Conservation (phyloP, 2,888 invertebrate genomes). For the Cheilosia soror region DNA sequence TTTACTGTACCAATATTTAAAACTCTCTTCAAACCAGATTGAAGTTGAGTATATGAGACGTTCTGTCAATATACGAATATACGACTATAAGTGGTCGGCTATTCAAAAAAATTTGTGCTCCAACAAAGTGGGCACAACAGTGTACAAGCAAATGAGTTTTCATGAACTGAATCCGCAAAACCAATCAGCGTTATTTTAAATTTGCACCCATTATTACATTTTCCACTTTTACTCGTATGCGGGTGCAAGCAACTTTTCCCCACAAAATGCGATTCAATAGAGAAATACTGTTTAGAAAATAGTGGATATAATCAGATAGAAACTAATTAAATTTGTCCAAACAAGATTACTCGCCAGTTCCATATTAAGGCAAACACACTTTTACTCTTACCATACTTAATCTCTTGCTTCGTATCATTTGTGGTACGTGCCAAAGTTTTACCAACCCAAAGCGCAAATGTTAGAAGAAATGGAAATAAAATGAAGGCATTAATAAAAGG, state of each 20-base stretch:
- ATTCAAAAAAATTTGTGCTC: too few species aligned
- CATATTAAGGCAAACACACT: background rate
- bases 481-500: conserved; percentile 5
- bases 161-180: background rate
- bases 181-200: conserved; percentile 23
- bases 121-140: background rate
- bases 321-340: conserved; percentile 12
- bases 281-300: background rate
- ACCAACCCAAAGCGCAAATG: background rate
- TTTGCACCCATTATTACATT: background rate
- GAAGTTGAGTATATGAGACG: too few species aligned
- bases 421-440: conserved; percentile 10
- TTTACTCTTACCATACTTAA: background rate
- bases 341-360: conserved; percentile 10
- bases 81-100: too few species aligned
- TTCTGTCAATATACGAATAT: too few species aligned
- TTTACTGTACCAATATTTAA: too few species aligned
- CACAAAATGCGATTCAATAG: conserved; percentile 12
- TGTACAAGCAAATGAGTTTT: background rate
- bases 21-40: too few species aligned
- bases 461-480: conserved; percentile 7
- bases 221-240: background rate
- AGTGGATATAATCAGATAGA: background rate
- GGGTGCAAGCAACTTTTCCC: background rate
- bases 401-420: background rate